Conservation (phyloP, 2,888 invertebrate species). For the Leptopilina myrica region DNA sequence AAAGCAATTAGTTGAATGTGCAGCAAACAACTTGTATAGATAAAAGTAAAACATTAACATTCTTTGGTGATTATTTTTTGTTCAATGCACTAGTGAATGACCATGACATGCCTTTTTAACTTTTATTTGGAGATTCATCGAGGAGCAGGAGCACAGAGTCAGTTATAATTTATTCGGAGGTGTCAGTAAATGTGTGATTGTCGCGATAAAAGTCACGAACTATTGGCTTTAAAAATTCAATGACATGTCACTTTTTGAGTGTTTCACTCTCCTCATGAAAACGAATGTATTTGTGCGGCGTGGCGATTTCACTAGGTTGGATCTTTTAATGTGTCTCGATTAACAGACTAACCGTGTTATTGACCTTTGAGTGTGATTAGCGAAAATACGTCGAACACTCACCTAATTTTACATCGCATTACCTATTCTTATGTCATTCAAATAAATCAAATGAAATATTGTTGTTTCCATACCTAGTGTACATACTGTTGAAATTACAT, state of each 20-base stretch:
- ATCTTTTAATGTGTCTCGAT: constrained; percentile 39
- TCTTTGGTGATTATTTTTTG: background rate
- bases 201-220: constrained; percentile 63
- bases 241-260: constrained; percentile 62
- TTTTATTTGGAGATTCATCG: constrained; percentile 30
- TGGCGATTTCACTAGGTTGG: background rate
- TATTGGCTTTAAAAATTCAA: constrained; percentile 63
- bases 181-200: constrained; percentile 59
- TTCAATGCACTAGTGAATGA: background rate
- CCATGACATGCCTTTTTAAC: background rate
- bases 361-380: constrained; percentile 6
- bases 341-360: constrained; percentile 53
- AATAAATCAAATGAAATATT: background rate
- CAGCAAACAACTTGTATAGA: background rate
- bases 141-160: constrained; percentile 8
- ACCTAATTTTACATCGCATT: constrained; percentile 8
- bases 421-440: background rate
- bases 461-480: background rate
- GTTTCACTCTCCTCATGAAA: background rate
- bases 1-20: constrained; percentile 17
- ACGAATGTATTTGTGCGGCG: background rate
- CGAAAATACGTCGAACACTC: constrained; percentile 17
- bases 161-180: constrained; percentile 42
- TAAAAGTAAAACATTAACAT: background rate
- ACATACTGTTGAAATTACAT: background rate